Base-by-base conservation (phyloP, 2,888 invertebrate genomes). In the Habroteleia sp. region DNA sequence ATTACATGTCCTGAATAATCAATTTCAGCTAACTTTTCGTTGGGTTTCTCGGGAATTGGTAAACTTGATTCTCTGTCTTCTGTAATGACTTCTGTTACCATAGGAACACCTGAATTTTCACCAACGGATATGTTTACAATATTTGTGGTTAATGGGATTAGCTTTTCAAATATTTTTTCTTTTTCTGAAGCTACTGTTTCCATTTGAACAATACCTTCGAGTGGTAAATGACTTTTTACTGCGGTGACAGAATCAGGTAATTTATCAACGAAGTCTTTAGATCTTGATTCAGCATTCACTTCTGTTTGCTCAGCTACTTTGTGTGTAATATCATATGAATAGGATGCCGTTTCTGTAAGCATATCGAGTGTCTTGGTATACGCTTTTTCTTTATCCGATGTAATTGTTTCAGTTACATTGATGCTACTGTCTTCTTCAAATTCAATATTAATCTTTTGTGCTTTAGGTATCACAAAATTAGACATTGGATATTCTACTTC, bases 251-350 rank as follows among this genome's bases (percentile, higher is more conserved):
- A 79, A 14, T 83, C 78, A 37, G 80, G 84, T 72, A 85, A 77
- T 25, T 82, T 75, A 2, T 90, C 79, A 37, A 84, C 77, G n/a
- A 90, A 86, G 81, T 91, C 90, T 7, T 89, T 89, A 6, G 89
- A 87, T 80, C 89, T 89, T 16, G 90, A 87, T 63, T 90, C 89
- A 7, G 91, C 83, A 44, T 91, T 87, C 16, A 91, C 88, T 90
- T 93, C 91, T 77, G 90, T 90, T 48, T 90, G 90, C 56, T 92
- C 84, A 8, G 93, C 93, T 80, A 93, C 91, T 74, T 87, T 89
- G 76, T 91, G 90, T 8, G 91, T 88, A 2, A 44, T 29, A 46
- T 90, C 84, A 39, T 83, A 87, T 75, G 87, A 84, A 37, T 84
- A 85, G 1, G 90, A 89, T 44, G 85, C 89, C n/a, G 81, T 89